phyloP scores from a whole-genome alignment of 2,113 vertebrate species.

The Prionailurus bengalensis region DNA sequence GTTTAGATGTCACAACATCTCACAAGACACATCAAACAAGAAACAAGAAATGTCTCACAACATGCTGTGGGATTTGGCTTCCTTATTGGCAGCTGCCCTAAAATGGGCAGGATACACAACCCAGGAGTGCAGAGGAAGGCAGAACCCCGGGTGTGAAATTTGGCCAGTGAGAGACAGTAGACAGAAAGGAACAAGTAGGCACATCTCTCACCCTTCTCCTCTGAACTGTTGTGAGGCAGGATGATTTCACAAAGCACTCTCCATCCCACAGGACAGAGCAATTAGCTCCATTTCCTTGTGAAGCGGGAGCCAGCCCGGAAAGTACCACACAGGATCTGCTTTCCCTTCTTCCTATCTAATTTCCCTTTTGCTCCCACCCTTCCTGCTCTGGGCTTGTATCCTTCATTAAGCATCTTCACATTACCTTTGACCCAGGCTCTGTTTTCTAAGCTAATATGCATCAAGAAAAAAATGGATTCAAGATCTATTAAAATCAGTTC shows the following conservation, averaged over 20 bases:
- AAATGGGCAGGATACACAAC: not conserved
- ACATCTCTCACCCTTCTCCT: not conserved
- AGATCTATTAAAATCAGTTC: constrained; percentile 7
- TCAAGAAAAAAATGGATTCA: constrained; percentile 52
- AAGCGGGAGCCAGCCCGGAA: not conserved
- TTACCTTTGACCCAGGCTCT: not conserved
- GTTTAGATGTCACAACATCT: not conserved
- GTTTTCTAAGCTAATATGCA: constrained; percentile 14
- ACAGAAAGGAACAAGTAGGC: not conserved
- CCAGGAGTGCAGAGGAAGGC: not conserved
- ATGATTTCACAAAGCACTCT: not conserved
- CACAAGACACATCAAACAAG: not conserved
- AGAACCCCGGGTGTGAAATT: not conserved
- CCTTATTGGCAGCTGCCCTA: not conserved
- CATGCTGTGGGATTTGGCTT: not conserved
- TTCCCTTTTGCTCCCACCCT: not conserved
- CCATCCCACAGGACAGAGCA: not conserved
- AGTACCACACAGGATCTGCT: accelerated
- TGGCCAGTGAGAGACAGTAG: not conserved
- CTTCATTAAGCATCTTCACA: not conserved
- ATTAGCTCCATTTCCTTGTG: not conserved
- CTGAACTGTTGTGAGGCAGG: not conserved
- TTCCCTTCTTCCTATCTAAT: not conserved
- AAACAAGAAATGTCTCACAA: not conserved
- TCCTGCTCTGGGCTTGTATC: not conserved